phyloP scores from a whole-genome alignment of 1,140 invertebrate species.

The Leptopilina boulardi region DNA sequence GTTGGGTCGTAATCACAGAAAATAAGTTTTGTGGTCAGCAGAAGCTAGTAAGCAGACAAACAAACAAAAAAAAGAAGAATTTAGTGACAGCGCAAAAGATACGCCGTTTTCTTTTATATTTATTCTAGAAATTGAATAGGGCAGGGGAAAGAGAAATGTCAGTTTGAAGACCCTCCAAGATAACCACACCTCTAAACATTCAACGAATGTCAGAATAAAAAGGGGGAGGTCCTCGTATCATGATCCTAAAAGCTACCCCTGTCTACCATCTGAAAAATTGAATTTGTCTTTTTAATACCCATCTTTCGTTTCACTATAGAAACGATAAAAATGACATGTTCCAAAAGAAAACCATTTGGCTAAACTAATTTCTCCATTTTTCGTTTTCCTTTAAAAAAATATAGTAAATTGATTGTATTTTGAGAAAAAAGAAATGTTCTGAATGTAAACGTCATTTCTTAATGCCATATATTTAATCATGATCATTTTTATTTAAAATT shows the following conservation, averaged over 20 bases:
- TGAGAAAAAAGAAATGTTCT: no score
- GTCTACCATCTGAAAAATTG: not conserved
- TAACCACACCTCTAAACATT: conserved; percentile 14
- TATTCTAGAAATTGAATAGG: not conserved
- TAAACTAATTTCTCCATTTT: not conserved
- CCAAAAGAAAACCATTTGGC: not conserved
- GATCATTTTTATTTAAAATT: no score
- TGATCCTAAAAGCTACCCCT: conserved; percentile 6
- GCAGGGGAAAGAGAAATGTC: not conserved
- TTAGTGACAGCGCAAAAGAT: not conserved
- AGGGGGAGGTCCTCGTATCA: not conserved
- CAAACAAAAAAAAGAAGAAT: not conserved
- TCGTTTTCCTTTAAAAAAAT: not conserved
- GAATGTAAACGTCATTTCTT: no score
- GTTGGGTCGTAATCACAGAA: not conserved
- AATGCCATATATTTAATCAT: no score
- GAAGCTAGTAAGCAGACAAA: not conserved
- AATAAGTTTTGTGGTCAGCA: not conserved
- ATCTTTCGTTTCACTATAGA: not conserved
- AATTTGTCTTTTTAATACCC: not conserved
- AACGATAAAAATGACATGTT: not conserved
- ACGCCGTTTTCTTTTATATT: not conserved
- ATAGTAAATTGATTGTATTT: no score
- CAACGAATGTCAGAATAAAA: not conserved
- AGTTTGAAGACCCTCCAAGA: not conserved